Base-by-base conservation (phyloP, 2,888 invertebrate species). In the Conus canariensis region DNA sequence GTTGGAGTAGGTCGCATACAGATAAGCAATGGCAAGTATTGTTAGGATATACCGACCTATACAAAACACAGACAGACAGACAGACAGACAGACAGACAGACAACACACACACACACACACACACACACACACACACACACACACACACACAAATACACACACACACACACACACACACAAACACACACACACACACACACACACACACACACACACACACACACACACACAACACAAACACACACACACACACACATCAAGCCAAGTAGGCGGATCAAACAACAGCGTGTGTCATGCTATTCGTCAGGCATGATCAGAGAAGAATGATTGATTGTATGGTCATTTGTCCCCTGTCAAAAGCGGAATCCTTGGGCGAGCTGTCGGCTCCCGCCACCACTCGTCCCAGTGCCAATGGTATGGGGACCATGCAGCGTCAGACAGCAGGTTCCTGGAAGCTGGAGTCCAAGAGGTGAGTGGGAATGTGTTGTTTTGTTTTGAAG, bases 281-380 rank as follows among this genome's bases (percentile, higher is more conserved):
- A 64, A 1, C 16, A 64, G 64, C 16, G 1, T 6, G 12, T 16
- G 64, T 64, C 16, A 64, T 7, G 64, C 64, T 16, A 64, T 64
- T 64, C 10, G 64, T 64, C 64, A 64, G 64, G 64, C 16, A 14
- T 64, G 64, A 64, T 64, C 64, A 64, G 64, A 64, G 16, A 64
- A 64, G 64, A 64, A 64, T 64, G 64, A 64, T 16, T 4, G 64
- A 64, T 64, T 64, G 64, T 64, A 64, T 64, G 64, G 64, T 64
- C 64, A 16, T 64, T 77, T 77, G 91, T 25, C 3, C 45, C 16
- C 64, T 77, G 74, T 77, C n/a, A 30, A 82, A 92, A 95, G 95
- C 94, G 90, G 93, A 93, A 64, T 94, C 94, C n/a, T 87, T 94
- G 89, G 94, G 93, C 60, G 95, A 95, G 89, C 91, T 95, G 19